Conservation (phyloP, 1,140 invertebrate species). For the Oscheius sp. region DNA sequence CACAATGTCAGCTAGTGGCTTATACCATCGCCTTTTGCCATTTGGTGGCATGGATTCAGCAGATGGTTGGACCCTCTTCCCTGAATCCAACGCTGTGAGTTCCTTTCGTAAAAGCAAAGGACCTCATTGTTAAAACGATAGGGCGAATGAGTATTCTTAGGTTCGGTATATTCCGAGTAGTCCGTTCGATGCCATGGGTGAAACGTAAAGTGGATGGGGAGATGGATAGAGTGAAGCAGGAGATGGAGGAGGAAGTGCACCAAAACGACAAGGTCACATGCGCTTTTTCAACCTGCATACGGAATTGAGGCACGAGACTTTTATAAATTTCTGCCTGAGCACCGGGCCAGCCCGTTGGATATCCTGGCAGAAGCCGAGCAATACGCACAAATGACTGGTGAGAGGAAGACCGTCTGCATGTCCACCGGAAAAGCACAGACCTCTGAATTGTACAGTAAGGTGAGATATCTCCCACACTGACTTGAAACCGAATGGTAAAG, state of each 20-base stretch:
- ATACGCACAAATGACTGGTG: conserved; percentile 17
- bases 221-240: conserved; percentile 24
- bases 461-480: background rate
- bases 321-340: conserved; percentile 39
- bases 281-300: too few relatives aligned
- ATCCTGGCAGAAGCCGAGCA: conserved; percentile 24
- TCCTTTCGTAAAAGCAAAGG: background rate
- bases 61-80: background rate
- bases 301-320: conserved; percentile 28
- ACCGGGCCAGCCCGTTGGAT: conserved; percentile 17
- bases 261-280: conserved; percentile 24
- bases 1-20: too few relatives aligned
- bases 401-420: conserved; percentile 1
- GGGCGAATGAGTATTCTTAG: background rate
- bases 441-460: conserved; percentile 15
- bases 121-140: background rate
- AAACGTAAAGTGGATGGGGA: conserved; percentile 29
- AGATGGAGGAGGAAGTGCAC: conserved; percentile 37
- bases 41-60: conserved; percentile 17
- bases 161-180: background rate
- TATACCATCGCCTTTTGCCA: conserved; percentile 28
- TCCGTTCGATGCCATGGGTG: conserved; percentile 32
- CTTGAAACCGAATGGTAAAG: background rate
- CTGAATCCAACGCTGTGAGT: background rate
- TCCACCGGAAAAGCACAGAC: conserved; percentile 3